A percentile compares a stretch with the other conserved stretches of the same genome.
Evolutionary conservation across 2,888 invertebrate species (phyloP).

Genomic region (Scaptomyza parva): DNA sequence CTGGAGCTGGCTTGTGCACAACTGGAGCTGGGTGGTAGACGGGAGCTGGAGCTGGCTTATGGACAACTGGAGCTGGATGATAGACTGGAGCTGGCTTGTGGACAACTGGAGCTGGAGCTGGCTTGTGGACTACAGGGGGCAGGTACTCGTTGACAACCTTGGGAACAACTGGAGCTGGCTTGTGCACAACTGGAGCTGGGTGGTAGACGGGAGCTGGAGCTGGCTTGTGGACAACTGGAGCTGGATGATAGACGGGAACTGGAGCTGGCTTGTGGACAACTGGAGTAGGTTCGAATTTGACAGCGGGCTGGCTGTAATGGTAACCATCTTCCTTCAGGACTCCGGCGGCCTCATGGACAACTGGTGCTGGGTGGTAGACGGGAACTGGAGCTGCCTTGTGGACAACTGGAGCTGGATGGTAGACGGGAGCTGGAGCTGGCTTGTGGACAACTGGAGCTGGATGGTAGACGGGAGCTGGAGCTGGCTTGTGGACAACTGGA

Average conservation of each 20-base stretch:
- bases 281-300: conserved; percentile 45
- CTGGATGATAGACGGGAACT: conserved; percentile 13
- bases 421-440: conserved; percentile 28
- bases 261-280: conserved; percentile 22
- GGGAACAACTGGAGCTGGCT: conserved; percentile 15
- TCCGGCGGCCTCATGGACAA: conserved; percentile 45
- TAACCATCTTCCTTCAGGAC: conserved; percentile 69
- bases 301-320: conserved; percentile 52
- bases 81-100: conserved; percentile 29
- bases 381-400: conserved; percentile 24
- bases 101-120: conserved; percentile 2
- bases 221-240: conserved; percentile 29
- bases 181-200: background rate
- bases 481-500: conserved; percentile 11
- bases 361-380: conserved; percentile 28
- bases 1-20: background rate
- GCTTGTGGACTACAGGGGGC: conserved; percentile 6
- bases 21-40: conserved; percentile 25
- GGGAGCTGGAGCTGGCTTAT: conserved; percentile 19
- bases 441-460: too few relatives aligned
- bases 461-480: conserved; percentile 28
- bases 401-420: too few relatives aligned
- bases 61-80: conserved; percentile 15
- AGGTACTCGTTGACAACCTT: conserved; percentile 14
- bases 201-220: conserved; percentile 1